Percentiles rank a stretch among this genome's conserved stretches.
Evolutionary conservation across 2,888 invertebrate genomes (phyloP).

Genomic region (Xanthorhoe designata): DNA sequence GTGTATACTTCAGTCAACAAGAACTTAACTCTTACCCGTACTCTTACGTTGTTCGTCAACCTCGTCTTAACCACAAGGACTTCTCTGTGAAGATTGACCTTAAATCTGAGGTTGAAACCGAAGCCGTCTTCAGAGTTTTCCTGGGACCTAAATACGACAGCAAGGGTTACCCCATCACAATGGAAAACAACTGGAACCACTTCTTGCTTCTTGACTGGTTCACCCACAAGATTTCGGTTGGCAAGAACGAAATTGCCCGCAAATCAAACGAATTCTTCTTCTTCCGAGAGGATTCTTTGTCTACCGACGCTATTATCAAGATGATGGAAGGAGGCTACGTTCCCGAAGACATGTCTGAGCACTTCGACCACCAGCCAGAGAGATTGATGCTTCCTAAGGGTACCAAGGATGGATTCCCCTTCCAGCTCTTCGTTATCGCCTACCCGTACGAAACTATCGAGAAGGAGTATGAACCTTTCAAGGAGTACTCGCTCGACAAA

Average conservation of each 20-base stretch:
- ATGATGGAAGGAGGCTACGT: constrained; percentile 83
- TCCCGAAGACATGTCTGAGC: constrained; percentile 80
- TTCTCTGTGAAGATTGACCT: constrained; percentile 87
- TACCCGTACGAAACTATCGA: constrained; percentile 80
- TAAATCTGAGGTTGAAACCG: constrained; percentile 83
- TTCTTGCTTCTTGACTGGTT: constrained; percentile 88
- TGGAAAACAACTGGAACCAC: constrained; percentile 85
- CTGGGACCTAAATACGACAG: constrained; percentile 89
- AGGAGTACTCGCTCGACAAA: constrained; percentile 71
- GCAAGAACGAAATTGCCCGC: constrained; percentile 88
- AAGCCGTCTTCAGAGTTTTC: constrained; percentile 87
- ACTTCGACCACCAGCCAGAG: constrained; percentile 87
- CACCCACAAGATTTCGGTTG: constrained; percentile 84
- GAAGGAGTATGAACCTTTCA: constrained; percentile 60
- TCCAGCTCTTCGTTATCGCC: constrained; percentile 87
- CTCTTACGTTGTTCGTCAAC: constrained; percentile 86
- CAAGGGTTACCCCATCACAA: constrained; percentile 76
- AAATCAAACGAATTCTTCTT: constrained; percentile 87
- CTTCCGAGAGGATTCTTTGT: constrained; percentile 87
- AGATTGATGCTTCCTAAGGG: constrained; percentile 91
- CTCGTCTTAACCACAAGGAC: constrained; percentile 89
- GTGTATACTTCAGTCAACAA: constrained; percentile 61
- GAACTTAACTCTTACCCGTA: constrained; percentile 67
- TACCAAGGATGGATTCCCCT: constrained; percentile 87
- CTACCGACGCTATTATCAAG: constrained; percentile 85